These are phyloP conservation scores for Mythimna lalbum DNA, from an alignment of 2,888 invertebrate species.

Conservation along the genomic window DNA sequence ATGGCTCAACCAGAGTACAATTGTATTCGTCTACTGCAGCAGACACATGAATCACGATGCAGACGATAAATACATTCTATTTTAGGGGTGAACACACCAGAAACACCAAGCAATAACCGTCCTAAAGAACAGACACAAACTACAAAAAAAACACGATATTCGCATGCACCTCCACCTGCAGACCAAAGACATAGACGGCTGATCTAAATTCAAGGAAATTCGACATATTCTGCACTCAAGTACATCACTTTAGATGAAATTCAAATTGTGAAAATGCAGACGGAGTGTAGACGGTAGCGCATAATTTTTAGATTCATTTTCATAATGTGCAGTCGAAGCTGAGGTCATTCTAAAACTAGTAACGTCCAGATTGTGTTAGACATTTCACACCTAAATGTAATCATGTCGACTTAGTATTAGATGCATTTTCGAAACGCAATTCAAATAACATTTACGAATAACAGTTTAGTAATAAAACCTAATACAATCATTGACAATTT, in stretches of 20 bases:
- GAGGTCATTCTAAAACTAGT: conserved; percentile 80
- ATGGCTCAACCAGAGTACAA: conserved; percentile 74
- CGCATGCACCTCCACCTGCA: conserved; percentile 62
- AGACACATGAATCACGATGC: conserved; percentile 89
- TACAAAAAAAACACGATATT: conserved; percentile 60
- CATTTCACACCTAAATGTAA: conserved; percentile 10
- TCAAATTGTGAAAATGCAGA: conserved; percentile 89
- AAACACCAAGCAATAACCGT: conserved; percentile 65
- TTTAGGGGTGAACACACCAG: conserved; percentile 78
- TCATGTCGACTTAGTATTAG: not conserved
- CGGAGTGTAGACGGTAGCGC: conserved; percentile 78
- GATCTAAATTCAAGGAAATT: conserved; percentile 90
- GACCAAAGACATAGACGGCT: conserved; percentile 78
- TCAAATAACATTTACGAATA: not conserved
- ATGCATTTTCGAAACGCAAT: not conserved
- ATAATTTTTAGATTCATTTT: conserved; percentile 90
- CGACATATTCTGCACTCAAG: conserved; percentile 87
- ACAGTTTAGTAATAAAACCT: not conserved
- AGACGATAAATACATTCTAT: conserved; percentile 82
- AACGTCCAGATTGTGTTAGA: conserved; percentile 27
- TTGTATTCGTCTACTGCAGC: conserved; percentile 88
- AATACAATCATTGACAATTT: conserved; percentile 6
- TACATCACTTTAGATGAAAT: conserved; percentile 84
- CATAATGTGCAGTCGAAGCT: conserved; percentile 87
- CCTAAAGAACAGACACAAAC: conserved; percentile 53